Conservation (phyloP, 2,888 invertebrate genomes). For the Pollenia labialis region DNA sequence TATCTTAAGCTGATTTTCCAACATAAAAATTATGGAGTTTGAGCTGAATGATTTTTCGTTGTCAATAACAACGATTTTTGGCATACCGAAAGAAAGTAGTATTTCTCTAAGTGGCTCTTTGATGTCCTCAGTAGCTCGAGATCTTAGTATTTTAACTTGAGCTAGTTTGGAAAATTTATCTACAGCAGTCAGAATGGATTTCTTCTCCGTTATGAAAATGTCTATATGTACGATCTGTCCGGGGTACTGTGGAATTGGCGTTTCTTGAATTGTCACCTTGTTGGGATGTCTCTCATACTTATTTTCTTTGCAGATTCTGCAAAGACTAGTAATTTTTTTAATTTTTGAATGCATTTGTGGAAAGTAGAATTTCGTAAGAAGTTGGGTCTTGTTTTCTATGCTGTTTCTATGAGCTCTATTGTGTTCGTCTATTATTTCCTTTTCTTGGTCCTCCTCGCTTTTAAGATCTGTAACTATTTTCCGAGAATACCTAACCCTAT, state of each 20-base stretch:
- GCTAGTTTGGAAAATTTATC: conserved; percentile 50
- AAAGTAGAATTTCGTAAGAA: conserved; percentile 47
- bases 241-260: conserved; percentile 26
- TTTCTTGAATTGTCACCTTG: conserved; percentile 16
- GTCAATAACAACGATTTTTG: conserved; percentile 32
- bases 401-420: conserved; percentile 44
- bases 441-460: conserved; percentile 39
- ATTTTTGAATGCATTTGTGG: conserved; percentile 38
- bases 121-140: conserved; percentile 24
- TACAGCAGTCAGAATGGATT: conserved; percentile 45
- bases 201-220: conserved; percentile 47
- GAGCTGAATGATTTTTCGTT: conserved; percentile 57
- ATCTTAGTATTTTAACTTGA: conserved; percentile 37
- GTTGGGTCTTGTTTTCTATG: conserved; percentile 28
- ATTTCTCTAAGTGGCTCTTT: conserved; percentile 54
- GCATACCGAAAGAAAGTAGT: conserved; percentile 45
- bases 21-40: conserved; percentile 31
- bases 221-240: conserved; percentile 46
- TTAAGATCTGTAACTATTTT: not conserved
- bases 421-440: conserved; percentile 31
- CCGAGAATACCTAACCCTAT: not conserved
- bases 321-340: conserved; percentile 17
- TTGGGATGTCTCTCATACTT: conserved; percentile 34
- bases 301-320: conserved; percentile 44
- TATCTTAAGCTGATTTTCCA: conserved; percentile 54